A percentile compares a stretch with the other conserved stretches of the same genome.
These are phyloP conservation scores for Uria aalge DNA, from an alignment of 2,113 vertebrate genomes.

Conservation along the genomic window DNA sequence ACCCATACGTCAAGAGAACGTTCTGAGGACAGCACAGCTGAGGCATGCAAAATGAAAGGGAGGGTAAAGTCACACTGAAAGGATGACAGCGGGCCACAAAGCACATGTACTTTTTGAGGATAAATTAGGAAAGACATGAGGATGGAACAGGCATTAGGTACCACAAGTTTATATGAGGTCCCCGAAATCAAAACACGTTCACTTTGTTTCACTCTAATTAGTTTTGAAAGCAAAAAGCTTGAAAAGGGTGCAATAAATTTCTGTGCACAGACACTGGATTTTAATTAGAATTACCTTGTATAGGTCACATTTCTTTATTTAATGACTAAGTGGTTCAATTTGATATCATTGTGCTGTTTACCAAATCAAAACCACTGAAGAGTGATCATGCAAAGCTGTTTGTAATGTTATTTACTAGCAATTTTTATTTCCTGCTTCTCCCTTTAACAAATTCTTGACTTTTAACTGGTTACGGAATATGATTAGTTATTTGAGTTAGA, in stretches of 20 bases:
- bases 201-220: neutral
- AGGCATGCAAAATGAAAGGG: neutral
- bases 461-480: neutral
- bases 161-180: neutral
- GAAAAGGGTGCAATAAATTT: neutral
- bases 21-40: neutral
- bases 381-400: neutral
- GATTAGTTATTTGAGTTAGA: neutral
- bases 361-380: neutral
- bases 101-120: neutral
- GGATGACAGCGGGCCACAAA: neutral
- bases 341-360: neutral
- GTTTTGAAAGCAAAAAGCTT: neutral
- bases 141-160: neutral
- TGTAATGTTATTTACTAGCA: neutral
- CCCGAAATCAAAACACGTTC: neutral
- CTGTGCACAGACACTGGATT: neutral
- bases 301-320: neutral
- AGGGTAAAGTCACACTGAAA: neutral
- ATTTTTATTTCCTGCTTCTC: neutral
- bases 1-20: neutral
- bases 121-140: neutral
- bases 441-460: neutral
- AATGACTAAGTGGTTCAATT: neutral
- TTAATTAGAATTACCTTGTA: constrained; percentile 1